These are phyloP conservation scores for Pseudopipra pipra DNA, from an alignment of 2,113 vertebrate species.

Conservation along the genomic window DNA sequence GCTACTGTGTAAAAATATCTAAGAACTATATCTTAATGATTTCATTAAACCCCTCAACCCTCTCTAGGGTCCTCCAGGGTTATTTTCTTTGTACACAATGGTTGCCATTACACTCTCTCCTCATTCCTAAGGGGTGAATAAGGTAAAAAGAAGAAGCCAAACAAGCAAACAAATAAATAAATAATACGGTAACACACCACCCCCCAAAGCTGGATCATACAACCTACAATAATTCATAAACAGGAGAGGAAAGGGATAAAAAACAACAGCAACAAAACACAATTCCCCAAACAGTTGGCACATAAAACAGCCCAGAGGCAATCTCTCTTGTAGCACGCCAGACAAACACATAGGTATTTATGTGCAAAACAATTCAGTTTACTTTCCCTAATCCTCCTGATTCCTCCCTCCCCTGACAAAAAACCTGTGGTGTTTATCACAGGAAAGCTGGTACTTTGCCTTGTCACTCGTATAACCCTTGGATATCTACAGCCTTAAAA, in stretches of 20 bases:
- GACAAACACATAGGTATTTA: conserved; percentile 22
- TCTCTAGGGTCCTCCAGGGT: background rate
- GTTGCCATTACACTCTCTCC: background rate
- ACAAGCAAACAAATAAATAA: conserved; percentile 12
- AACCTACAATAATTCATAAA: conserved; percentile 55
- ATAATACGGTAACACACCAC: background rate
- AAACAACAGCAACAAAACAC: conserved; percentile 22
- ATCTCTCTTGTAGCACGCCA: conserved; percentile 30
- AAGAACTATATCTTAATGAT: conserved; percentile 22
- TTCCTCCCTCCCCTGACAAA: background rate
- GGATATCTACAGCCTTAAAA: background rate
- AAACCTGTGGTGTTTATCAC: background rate
- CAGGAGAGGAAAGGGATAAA: background rate
- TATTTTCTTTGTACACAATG: conserved; percentile 1
- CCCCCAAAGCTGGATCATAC: background rate
- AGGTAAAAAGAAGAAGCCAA: background rate
- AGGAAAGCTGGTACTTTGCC: background rate
- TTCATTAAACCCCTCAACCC: background rate
- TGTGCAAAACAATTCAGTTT: conserved; percentile 46
- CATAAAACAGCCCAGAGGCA: conserved; percentile 31
- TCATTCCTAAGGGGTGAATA: background rate
- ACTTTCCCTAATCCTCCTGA: conserved; percentile 9
- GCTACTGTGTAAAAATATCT: conserved; percentile 2
- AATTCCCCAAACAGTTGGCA: conserved; percentile 42
- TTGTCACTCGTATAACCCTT: background rate